phyloP scores from a whole-genome alignment of 2,797 vertebrate genomes.

The Valencia hispanica region DNA sequence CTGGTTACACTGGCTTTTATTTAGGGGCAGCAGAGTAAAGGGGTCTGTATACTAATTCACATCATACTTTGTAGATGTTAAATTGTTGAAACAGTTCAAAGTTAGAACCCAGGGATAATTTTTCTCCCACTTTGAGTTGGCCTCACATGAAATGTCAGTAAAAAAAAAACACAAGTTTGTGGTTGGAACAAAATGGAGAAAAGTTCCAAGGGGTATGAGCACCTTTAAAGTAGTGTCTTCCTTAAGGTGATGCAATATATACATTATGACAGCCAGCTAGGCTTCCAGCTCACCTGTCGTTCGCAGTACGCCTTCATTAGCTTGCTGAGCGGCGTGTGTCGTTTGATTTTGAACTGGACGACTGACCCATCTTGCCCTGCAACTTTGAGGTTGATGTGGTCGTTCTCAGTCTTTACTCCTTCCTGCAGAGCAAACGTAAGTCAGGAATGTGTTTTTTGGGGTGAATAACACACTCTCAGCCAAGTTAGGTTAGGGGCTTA shows the following conservation, averaged over 20 bases:
- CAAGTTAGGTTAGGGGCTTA: neutral
- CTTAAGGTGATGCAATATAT: neutral
- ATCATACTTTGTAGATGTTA: too few relatives aligned
- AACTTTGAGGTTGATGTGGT: conserved; percentile 95
- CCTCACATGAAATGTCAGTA: too few relatives aligned
- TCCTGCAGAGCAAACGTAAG: conserved; percentile 75
- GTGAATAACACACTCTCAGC: neutral
- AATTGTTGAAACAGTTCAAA: too few relatives aligned
- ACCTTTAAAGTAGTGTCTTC: neutral
- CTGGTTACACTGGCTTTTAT: neutral
- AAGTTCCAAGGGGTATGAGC: neutral
- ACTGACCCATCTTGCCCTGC: conserved; percentile 93
- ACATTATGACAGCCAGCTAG: neutral
- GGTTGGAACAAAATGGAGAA: neutral
- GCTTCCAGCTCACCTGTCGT: conserved; percentile 84
- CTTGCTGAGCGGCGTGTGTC: conserved; percentile 93
- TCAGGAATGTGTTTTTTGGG: neutral
- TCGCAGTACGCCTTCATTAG: conserved; percentile 96
- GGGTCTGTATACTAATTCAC: too few relatives aligned
- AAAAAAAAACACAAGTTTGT: neutral
- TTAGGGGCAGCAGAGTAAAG: neutral
- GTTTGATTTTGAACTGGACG: conserved; percentile 96
- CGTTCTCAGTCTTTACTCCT: conserved; percentile 92
- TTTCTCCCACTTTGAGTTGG: too few relatives aligned
- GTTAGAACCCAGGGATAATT: too few relatives aligned